These are phyloP conservation scores for Ailuropoda melanoleuca DNA, from an alignment of 2,113 vertebrate genomes.

Conservation along the genomic window DNA sequence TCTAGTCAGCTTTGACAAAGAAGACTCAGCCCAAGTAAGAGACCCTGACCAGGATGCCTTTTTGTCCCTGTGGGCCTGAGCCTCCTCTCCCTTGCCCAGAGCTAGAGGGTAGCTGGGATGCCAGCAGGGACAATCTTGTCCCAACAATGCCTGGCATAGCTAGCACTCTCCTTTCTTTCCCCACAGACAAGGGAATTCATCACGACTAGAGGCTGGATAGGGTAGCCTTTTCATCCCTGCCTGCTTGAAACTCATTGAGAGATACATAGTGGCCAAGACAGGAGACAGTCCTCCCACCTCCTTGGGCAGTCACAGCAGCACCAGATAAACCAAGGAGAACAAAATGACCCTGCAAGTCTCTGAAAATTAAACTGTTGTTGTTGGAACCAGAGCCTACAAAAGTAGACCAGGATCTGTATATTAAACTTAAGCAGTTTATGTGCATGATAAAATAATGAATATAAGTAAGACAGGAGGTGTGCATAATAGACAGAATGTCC, in stretches of 20 bases:
- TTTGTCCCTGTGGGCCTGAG: background rate
- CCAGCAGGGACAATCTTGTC: background rate
- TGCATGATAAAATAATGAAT: background rate
- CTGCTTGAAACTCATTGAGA: background rate
- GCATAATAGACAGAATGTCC: background rate
- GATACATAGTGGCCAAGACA: background rate
- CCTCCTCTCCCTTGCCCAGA: background rate
- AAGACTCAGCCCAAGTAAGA: background rate
- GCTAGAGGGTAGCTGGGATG: background rate
- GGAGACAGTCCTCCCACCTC: background rate
- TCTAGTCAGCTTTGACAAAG: background rate
- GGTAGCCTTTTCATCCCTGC: background rate
- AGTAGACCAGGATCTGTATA: background rate
- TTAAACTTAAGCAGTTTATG: background rate
- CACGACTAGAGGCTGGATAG: background rate
- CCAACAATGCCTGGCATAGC: background rate
- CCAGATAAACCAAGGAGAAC: background rate
- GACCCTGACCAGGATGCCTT: background rate
- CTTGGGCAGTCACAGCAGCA: background rate
- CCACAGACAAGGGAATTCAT: background rate
- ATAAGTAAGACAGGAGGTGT: background rate
- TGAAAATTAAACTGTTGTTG: background rate
- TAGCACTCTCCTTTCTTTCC: background rate
- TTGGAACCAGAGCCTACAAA: background rate
- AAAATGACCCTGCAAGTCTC: background rate